Percentiles rank a stretch among this genome's conserved stretches.
Conservation (phyloP, 2,888 invertebrate species). For the Chironomus riparius region DNA sequence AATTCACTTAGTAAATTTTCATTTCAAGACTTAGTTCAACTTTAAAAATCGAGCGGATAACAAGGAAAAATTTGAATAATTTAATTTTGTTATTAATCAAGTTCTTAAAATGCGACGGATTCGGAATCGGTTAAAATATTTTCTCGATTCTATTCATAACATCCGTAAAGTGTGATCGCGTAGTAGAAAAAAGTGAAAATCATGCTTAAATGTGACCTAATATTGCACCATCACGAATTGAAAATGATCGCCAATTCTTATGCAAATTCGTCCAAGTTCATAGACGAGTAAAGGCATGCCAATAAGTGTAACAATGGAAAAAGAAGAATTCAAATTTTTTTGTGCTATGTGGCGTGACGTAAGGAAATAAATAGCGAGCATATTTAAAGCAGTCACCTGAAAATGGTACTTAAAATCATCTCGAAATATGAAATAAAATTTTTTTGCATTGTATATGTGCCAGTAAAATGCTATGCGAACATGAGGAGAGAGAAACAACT, state of each 20-base stretch:
- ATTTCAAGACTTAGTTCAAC: constrained; percentile 18
- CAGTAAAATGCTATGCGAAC: background rate
- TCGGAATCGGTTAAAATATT: background rate
- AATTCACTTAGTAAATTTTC: constrained; percentile 16
- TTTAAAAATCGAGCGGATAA: constrained; percentile 15
- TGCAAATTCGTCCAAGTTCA: constrained; percentile 22
- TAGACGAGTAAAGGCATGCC: background rate
- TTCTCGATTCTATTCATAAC: background rate
- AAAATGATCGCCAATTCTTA: background rate
- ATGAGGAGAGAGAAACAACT: too few species aligned
- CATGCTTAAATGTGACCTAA: constrained; percentile 8
- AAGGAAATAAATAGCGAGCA: background rate
- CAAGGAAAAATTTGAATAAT: background rate
- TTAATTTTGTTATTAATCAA: background rate
- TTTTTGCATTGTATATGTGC: background rate
- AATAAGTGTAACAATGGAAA: constrained; percentile 14
- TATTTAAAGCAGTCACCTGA: background rate
- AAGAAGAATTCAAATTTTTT: background rate
- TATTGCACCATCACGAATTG: constrained; percentile 15
- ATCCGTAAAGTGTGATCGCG: background rate
- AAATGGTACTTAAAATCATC: background rate
- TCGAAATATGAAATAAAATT: background rate
- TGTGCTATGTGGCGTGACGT: background rate
- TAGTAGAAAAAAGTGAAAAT: constrained; percentile 1
- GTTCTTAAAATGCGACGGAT: constrained; percentile 4